These are phyloP conservation scores for Formica exsecta DNA, from an alignment of 1,140 invertebrate genomes.

Conservation along the genomic window DNA sequence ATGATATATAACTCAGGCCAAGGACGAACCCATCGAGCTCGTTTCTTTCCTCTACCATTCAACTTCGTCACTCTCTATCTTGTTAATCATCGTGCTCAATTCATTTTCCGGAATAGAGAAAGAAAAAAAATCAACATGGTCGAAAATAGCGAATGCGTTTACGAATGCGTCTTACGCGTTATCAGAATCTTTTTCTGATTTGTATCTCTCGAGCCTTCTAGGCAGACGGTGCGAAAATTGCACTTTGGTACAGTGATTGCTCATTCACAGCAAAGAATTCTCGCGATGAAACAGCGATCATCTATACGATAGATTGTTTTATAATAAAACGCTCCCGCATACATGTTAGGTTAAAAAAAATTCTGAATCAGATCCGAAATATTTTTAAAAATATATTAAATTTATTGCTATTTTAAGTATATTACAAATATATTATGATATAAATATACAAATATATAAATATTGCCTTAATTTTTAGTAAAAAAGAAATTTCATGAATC, in stretches of 20 bases:
- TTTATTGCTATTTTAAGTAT: too few relatives aligned
- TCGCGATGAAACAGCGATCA: not conserved
- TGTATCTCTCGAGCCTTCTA: not conserved
- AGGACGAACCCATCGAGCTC: slow-evolving; percentile 53
- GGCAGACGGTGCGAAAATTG: slow-evolving; percentile 4
- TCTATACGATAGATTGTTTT: not conserved
- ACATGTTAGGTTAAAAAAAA: slow-evolving; percentile 9
- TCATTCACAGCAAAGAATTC: slow-evolving; percentile 17
- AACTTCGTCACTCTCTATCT: not conserved
- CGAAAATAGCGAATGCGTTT: not conserved
- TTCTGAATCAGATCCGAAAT: not conserved
- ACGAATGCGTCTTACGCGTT: not conserved
- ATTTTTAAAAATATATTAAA: not conserved
- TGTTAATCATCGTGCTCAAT: slow-evolving; percentile 54
- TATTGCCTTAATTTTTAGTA: not conserved
- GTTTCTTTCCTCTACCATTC: not conserved
- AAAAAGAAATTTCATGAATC: not conserved
- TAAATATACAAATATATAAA: not conserved
- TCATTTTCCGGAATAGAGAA: slow-evolving; percentile 6
- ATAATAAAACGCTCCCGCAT: not conserved
- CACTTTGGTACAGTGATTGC: slow-evolving; percentile 43
- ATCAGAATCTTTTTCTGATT: slow-evolving; percentile 15
- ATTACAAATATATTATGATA: too few relatives aligned
- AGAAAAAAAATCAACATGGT: not conserved
- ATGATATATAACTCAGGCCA: slow-evolving; percentile 52